Evolutionary conservation across 1,140 invertebrate species (phyloP).

Genomic region (Drosophila sucinea): DNA sequence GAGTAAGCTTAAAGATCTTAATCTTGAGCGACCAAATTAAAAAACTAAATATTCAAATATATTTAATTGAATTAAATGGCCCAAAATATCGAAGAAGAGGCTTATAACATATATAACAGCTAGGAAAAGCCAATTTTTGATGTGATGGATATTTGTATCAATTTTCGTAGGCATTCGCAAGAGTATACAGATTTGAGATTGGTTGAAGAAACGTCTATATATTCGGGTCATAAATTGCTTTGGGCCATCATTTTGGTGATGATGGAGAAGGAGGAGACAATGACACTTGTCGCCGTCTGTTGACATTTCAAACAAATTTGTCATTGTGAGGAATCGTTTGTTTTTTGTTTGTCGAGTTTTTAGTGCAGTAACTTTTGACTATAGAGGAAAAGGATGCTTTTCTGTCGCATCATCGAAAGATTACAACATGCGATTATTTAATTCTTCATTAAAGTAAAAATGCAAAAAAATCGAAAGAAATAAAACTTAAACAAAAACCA

Average conservation of each 20-base stretch:
- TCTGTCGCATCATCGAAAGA: conserved; percentile 42
- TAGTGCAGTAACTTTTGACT: conserved; percentile 9
- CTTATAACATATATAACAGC: too few relatives aligned
- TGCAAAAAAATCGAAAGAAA: not conserved
- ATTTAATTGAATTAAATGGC: too few relatives aligned
- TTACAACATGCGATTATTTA: conserved; percentile 39
- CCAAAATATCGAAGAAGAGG: too few relatives aligned
- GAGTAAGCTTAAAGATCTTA: too few relatives aligned
- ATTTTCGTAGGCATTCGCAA: not conserved
- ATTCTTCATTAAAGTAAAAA: conserved; percentile 21
- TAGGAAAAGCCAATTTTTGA: too few relatives aligned
- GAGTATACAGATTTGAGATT: not conserved
- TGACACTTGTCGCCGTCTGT: conserved; percentile 68
- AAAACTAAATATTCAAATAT: too few relatives aligned
- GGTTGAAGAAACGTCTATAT: conserved; percentile 23
- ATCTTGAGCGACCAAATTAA: too few relatives aligned
- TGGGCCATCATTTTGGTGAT: conserved; percentile 36
- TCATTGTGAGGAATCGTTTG: conserved; percentile 65
- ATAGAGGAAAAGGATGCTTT: conserved; percentile 48
- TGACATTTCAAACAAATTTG: conserved; percentile 72
- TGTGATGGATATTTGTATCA: too few relatives aligned
- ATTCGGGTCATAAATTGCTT: conserved; percentile 76
- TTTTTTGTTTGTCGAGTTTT: conserved; percentile 12
- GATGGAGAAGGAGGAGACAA: conserved; percentile 48
- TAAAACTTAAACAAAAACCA: not conserved